These are phyloP conservation scores for Enteromius radiatus DNA, from an alignment of 2,797 vertebrate genomes.

Conservation along the genomic window DNA sequence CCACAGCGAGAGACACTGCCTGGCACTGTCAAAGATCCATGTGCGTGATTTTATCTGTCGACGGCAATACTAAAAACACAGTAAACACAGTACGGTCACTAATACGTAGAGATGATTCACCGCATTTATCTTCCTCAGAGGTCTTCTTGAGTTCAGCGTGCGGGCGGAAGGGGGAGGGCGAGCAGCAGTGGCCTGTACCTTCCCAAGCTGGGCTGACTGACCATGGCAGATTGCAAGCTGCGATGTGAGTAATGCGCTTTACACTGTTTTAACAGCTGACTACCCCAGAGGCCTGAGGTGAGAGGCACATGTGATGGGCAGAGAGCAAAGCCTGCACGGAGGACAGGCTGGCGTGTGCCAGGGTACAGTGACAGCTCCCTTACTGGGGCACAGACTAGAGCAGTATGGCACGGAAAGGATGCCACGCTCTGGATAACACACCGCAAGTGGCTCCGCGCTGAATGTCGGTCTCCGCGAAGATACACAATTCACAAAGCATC, in stretches of 20 bases:
- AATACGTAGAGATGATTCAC: constrained; percentile 27
- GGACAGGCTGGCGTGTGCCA: constrained; percentile 64
- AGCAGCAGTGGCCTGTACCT: constrained; percentile 63
- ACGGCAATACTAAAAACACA: neutral
- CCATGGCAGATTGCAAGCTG: constrained; percentile 81
- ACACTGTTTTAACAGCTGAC: constrained; percentile 82
- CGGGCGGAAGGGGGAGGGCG: constrained; percentile 31
- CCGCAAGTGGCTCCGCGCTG: constrained; percentile 40
- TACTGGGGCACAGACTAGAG: constrained; percentile 58
- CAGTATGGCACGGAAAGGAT: constrained; percentile 58
- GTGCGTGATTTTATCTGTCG: neutral
- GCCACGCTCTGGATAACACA: constrained; percentile 62
- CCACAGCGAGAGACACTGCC: neutral
- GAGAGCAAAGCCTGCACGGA: constrained; percentile 57
- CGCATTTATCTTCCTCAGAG: constrained; percentile 44
- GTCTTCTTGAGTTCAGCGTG: constrained; percentile 46
- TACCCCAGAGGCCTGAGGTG: constrained; percentile 80
- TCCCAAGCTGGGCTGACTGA: constrained; percentile 71
- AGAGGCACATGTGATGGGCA: constrained; percentile 62
- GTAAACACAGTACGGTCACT: constrained; percentile 27
- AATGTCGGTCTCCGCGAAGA: constrained; percentile 45
- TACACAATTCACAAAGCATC: constrained; percentile 40
- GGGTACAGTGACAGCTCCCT: constrained; percentile 62
- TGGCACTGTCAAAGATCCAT: neutral
- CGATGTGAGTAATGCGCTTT: constrained; percentile 85